Evolutionary conservation across 2,888 invertebrate genomes (phyloP).

Genomic region (Noctua comes): DNA sequence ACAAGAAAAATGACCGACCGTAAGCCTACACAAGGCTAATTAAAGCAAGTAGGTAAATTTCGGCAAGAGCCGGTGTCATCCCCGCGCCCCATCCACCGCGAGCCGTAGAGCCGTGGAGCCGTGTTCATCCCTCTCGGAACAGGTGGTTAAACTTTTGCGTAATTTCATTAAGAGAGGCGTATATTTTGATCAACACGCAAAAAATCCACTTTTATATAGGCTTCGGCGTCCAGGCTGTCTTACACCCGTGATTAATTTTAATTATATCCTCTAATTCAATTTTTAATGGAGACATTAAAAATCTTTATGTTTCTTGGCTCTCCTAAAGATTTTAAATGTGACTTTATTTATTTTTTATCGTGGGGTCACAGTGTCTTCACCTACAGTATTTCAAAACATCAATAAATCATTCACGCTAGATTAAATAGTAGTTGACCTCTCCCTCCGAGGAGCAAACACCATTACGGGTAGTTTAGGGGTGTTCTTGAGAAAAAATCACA

Average conservation of each 20-base stretch:
- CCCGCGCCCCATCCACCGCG: conserved; percentile 67
- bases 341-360: conserved; percentile 42
- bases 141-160: conserved; percentile 86
- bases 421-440: conserved; percentile 89
- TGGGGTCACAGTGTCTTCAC: conserved; percentile 50
- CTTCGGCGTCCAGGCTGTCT: conserved; percentile 68
- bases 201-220: conserved; percentile 72
- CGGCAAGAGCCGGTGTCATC: conserved; percentile 77
- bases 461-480: conserved; percentile 84
- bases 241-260: conserved; percentile 74
- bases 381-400: conserved; percentile 81
- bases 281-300: conserved; percentile 60
- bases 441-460: conserved; percentile 85
- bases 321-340: conserved; percentile 40
- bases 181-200: conserved; percentile 83
- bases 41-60: conserved; percentile 89
- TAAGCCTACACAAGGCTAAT: conserved; percentile 88
- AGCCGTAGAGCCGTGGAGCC: conserved; percentile 59
- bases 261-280: conserved; percentile 66
- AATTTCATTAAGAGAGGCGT: conserved; percentile 83
- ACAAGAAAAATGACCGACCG: conserved; percentile 88
- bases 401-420: conserved; percentile 89
- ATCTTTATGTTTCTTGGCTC: conserved; percentile 45
- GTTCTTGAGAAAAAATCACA: conserved; percentile 77
- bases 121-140: conserved; percentile 76